Conservation (phyloP, 2,888 invertebrate genomes). For the Brachyopa scutellaris region DNA sequence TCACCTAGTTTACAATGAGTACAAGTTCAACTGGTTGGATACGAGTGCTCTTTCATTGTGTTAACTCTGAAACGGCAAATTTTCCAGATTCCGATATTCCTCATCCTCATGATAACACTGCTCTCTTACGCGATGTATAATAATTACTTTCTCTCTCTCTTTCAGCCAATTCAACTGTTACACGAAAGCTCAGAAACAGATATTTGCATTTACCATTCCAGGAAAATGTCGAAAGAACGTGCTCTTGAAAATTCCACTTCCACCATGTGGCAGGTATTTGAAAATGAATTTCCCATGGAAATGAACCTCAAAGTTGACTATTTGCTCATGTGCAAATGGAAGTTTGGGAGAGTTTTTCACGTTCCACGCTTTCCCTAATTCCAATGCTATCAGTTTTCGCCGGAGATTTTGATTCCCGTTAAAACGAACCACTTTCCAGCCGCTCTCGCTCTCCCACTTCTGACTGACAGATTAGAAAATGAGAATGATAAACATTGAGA, state of each 20-base stretch:
- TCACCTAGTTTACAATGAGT: slow-evolving; percentile 68
- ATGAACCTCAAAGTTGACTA: no score
- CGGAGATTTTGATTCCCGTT: slow-evolving; percentile 21
- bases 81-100: slow-evolving; percentile 17
- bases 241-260: background rate
- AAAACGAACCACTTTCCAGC: slow-evolving; percentile 51
- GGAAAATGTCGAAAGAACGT: slow-evolving; percentile 17
- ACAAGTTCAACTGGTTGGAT: slow-evolving; percentile 67
- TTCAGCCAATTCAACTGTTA: background rate
- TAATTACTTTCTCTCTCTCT: slow-evolving; percentile 4
- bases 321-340: slow-evolving; percentile 57
- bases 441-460: background rate
- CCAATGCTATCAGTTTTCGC: slow-evolving; percentile 51
- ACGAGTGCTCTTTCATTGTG: slow-evolving; percentile 34
- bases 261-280: slow-evolving; percentile 14
- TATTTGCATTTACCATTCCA: background rate
- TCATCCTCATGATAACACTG: background rate
- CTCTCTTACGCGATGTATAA: slow-evolving; percentile 6
- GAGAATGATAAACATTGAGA: slow-evolving; percentile 21
- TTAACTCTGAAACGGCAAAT: slow-evolving; percentile 16
- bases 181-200: background rate
- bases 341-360: background rate
- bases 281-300: background rate
- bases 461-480: background rate
- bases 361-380: slow-evolving; percentile 1